Base-by-base conservation (phyloP, 2,797 vertebrate species). In the Gymnothorax reevesii region DNA sequence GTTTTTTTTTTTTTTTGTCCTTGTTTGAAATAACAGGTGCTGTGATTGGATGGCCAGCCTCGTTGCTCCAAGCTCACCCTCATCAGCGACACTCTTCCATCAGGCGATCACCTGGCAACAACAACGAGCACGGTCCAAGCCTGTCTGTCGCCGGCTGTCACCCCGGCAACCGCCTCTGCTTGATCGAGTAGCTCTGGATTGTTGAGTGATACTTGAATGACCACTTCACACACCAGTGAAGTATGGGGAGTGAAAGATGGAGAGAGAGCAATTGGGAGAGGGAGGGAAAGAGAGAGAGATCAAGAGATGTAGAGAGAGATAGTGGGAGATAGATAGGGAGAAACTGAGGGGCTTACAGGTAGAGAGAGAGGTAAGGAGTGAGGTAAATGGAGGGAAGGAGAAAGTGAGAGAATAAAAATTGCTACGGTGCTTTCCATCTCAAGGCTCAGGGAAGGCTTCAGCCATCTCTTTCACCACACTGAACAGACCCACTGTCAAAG, bases 61-160 rank as follows among this genome's bases (percentile, higher is more conserved):
- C 87, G 89, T 89, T 62, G 57, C 55, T 52, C 60, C 10, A 73
- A 73, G 22, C 69, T 55, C 20, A 89, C 92, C 91, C 92, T 95
- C 92, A 94, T 95, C 94, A 94, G 92, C 88, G 85, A 87, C 94
- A 93, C 94, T 95, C 94, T 94, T 94, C 92, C 94, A 92, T 91
- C 94, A 94, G 89, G 93, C 94, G 96, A 95, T 95, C 95, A 95
- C 92, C 90, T 86, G 57, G 33, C 69, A 75, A 33, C 25, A 57
- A 80, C 62, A n/a, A 52, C 52, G 57, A 57, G 57, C 92, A 92
- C 92, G 93, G 85, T 90, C 92, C 92, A 93, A 94, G 95, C 94
- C 94, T 95, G 92, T 90, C 88, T 92, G 94, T 92, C 89, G 91
- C 88, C 88, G 89, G 87, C 88, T 90, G 94, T 96, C 94, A 91